Conservation (phyloP, 1,140 invertebrate genomes). For the Gryon sp. region DNA sequence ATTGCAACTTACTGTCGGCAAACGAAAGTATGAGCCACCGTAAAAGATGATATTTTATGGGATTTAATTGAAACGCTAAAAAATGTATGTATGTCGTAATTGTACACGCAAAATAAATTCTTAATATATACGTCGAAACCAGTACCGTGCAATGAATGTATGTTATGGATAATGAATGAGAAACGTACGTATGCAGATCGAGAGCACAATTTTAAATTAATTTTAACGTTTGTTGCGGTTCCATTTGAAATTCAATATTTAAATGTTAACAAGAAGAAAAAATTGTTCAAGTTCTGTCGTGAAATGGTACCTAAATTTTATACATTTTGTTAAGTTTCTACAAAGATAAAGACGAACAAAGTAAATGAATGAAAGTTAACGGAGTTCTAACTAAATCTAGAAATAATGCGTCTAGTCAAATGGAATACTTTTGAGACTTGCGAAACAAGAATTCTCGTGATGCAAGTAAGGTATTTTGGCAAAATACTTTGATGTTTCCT, state of each 20-base stretch:
- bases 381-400: constrained; percentile 18
- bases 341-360: constrained; percentile 20
- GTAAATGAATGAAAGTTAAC: constrained; percentile 10
- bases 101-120: constrained; percentile 12
- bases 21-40: constrained; percentile 3
- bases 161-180: constrained; percentile 9
- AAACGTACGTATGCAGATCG: background rate
- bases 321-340: background rate
- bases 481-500: constrained; percentile 5
- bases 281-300: constrained; percentile 3
- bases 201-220: constrained; percentile 13
- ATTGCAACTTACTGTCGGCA: constrained; percentile 20
- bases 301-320: constrained; percentile 14
- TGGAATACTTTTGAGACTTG: constrained; percentile 7
- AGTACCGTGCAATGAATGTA: background rate
- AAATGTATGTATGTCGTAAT: constrained; percentile 8
- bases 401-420: constrained; percentile 7
- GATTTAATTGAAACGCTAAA: constrained; percentile 40
- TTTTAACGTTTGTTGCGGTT: background rate
- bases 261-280: background rate
- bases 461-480: constrained; percentile 9
- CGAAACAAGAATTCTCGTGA: constrained; percentile 1
- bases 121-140: constrained; percentile 14
- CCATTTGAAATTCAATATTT: constrained; percentile 5
- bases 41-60: constrained; percentile 22